Percentiles rank a stretch among this genome's conserved stretches.
Conservation (phyloP, 2,113 vertebrate genomes). For the Apodemus speciosus region DNA sequence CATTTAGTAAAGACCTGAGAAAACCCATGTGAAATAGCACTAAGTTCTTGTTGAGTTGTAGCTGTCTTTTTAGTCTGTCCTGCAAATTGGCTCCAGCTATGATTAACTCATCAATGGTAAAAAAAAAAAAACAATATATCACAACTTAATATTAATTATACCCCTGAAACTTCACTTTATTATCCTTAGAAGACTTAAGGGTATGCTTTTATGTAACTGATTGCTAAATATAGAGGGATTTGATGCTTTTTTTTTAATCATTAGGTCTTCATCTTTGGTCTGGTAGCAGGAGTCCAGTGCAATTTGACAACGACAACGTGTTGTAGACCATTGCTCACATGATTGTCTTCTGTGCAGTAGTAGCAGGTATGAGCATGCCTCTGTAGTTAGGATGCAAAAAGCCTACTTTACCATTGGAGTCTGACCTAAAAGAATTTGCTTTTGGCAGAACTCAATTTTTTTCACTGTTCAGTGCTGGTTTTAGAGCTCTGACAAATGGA, state of each 20-base stretch:
- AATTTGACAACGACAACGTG: neutral
- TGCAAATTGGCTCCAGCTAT: neutral
- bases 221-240: constrained; percentile 10
- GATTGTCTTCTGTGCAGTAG: neutral
- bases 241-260: neutral
- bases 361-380: neutral
- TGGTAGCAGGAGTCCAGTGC: neutral
- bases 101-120: neutral
- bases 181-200: neutral
- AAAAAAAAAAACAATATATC: neutral
- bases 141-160: neutral
- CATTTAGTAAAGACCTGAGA: neutral
- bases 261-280: neutral
- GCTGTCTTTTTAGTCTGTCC: neutral
- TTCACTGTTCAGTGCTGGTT: neutral
- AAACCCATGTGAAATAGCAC: neutral
- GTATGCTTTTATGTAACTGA: neutral
- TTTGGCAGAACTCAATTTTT: neutral
- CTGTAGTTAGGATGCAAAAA: neutral
- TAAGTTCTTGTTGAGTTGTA: neutral
- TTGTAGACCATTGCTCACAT: neutral
- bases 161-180: neutral
- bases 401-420: neutral
- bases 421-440: neutral
- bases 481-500: constrained; percentile 8